Evolutionary conservation across 2,113 vertebrate species (phyloP).

Genomic region (Zosterops japonicus): DNA sequence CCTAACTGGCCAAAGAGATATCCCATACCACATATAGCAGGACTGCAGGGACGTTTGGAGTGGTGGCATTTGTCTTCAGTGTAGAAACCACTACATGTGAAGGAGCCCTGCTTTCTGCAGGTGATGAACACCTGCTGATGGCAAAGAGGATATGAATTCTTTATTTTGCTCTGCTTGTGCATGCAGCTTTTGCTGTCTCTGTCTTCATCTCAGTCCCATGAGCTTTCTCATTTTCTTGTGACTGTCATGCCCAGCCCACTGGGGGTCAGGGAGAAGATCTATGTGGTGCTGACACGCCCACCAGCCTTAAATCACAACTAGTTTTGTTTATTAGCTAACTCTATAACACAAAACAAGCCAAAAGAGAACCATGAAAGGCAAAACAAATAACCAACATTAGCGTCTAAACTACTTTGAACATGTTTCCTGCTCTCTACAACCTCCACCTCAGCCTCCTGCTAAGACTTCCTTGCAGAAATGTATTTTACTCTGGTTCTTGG

Average conservation of each 20-base stretch:
- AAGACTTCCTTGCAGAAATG: not conserved
- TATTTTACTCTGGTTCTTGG: not conserved
- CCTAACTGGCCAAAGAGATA: not conserved
- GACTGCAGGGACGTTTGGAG: not conserved
- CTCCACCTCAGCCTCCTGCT: not conserved
- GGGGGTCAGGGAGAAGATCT: not conserved
- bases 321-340: not conserved
- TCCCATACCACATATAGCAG: not conserved
- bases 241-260: not conserved
- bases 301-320: not conserved
- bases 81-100: not conserved
- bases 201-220: not conserved
- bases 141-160: not conserved
- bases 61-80: not conserved
- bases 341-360: not conserved
- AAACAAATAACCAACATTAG: not conserved
- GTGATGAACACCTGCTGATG: not conserved
- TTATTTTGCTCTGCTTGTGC: not conserved
- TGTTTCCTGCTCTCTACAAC: not conserved
- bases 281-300: not conserved
- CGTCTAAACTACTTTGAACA: not conserved
- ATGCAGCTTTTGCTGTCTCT: not conserved
- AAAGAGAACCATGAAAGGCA: not conserved
- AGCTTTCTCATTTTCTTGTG: not conserved
- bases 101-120: not conserved